Conservation (phyloP, 2,113 vertebrate genomes). For the Physeter macrocephalus region DNA sequence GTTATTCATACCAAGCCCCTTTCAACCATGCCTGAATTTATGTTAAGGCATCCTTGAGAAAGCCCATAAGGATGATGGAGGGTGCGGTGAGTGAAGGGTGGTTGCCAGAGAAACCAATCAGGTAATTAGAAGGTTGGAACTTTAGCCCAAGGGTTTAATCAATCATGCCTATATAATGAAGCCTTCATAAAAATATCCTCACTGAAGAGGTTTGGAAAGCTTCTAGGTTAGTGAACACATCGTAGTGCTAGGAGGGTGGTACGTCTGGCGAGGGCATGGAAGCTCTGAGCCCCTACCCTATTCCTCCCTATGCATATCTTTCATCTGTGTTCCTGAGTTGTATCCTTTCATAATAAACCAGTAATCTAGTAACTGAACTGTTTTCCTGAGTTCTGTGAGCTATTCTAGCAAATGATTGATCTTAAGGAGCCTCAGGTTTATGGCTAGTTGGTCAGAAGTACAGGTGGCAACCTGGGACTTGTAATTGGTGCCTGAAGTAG, state of each 20-base stretch:
- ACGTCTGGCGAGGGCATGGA: not conserved
- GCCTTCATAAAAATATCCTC: not conserved
- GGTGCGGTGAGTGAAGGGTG: not conserved
- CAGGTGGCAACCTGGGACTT: not conserved
- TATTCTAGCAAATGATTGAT: not conserved
- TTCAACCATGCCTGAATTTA: not conserved
- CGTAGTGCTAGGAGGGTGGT: not conserved
- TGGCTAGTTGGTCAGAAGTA: not conserved
- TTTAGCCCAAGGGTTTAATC: not conserved
- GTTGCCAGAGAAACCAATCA: not conserved
- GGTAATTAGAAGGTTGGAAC: not conserved
- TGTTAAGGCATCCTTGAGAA: not conserved
- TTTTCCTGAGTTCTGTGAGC: not conserved
- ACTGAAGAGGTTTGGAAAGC: not conserved
- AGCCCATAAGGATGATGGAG: not conserved
- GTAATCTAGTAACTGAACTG: not conserved
- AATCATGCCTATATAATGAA: not conserved
- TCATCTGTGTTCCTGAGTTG: not conserved
- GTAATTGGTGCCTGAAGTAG: not conserved
- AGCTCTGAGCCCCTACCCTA: not conserved
- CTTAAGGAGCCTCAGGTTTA: not conserved
- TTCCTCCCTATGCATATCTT: not conserved
- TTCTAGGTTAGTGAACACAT: not conserved
- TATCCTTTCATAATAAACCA: not conserved
- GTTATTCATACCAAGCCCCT: not conserved